A percentile compares a stretch with the other conserved stretches of the same genome.
These are phyloP conservation scores for Miniopterus natalensis DNA, from an alignment of 2,113 vertebrate genomes.

Conservation along the genomic window DNA sequence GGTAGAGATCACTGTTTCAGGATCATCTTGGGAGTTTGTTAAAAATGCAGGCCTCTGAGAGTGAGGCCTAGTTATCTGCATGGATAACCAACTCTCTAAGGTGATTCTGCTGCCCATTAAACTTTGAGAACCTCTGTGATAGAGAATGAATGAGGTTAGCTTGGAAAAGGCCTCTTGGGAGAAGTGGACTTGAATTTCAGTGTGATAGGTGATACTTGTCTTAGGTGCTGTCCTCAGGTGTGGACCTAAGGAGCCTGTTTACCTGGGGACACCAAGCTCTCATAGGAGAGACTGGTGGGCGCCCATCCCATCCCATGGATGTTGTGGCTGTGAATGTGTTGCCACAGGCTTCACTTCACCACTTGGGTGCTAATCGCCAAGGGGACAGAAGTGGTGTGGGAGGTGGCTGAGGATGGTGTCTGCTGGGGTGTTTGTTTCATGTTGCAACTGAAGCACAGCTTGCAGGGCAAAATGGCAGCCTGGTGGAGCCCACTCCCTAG, in stretches of 20 bases:
- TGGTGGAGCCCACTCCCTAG: constrained; percentile 33
- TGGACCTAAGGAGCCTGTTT: constrained; percentile 39
- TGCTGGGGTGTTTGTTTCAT: constrained; percentile 55
- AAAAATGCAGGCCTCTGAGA: constrained; percentile 72
- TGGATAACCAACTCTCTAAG: constrained; percentile 48
- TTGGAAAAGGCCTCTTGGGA: constrained; percentile 66
- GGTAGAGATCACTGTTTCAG: neutral
- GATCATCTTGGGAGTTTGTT: constrained; percentile 57
- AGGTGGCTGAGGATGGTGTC: constrained; percentile 67
- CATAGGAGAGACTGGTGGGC: neutral
- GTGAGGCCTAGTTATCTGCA: constrained; percentile 39
- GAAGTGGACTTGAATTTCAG: constrained; percentile 76
- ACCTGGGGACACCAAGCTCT: constrained; percentile 14
- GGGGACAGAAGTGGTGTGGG: constrained; percentile 72
- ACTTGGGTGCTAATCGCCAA: constrained; percentile 10
- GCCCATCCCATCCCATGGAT: neutral
- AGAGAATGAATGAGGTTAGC: constrained; percentile 62
- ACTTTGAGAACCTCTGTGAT: constrained; percentile 74
- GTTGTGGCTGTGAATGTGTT: neutral
- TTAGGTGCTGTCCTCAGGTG: constrained; percentile 57
- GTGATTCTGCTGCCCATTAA: constrained; percentile 75
- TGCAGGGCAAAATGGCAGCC: constrained; percentile 73
- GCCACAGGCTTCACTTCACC: neutral
- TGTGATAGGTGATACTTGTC: constrained; percentile 49
- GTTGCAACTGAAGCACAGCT: constrained; percentile 66